These are phyloP conservation scores for Chaenocephalus aceratus DNA, from an alignment of 2,113 vertebrate genomes.

Conservation along the genomic window DNA sequence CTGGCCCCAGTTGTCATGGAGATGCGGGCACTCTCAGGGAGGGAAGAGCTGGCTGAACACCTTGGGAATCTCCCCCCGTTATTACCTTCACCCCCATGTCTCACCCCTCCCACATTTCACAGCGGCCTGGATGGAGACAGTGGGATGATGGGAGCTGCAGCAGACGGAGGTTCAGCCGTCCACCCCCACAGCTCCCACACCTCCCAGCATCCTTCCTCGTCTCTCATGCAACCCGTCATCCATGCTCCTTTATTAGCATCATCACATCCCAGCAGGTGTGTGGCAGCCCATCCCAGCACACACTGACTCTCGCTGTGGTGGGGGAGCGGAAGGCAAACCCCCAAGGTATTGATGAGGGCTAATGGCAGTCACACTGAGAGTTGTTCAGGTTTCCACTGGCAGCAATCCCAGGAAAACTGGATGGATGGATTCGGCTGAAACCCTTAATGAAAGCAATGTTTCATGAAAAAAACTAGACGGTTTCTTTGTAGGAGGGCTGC, in stretches of 20 bases:
- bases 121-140: conserved; percentile 43
- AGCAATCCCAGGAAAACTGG: background rate
- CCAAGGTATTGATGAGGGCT: conserved; percentile 68
- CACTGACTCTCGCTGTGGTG: conserved; percentile 47
- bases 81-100: background rate
- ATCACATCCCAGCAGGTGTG: conserved; percentile 59
- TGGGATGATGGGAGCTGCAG: conserved; percentile 39
- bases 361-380: conserved; percentile 65
- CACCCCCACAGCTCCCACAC: background rate
- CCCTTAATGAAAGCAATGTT: background rate
- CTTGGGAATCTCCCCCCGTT: conserved; percentile 73
- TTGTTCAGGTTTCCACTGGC: conserved; percentile 23
- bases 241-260: conserved; percentile 68
- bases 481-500: background rate
- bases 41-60: conserved; percentile 64
- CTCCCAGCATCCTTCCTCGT: conserved; percentile 22
- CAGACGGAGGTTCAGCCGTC: conserved; percentile 40
- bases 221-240: conserved; percentile 24
- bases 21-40: conserved; percentile 68
- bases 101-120: conserved; percentile 25
- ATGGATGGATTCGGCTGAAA: conserved; percentile 6
- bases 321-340: conserved; percentile 59
- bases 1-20: conserved; percentile 83
- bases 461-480: background rate
- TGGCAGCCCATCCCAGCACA: conserved; percentile 66